These are phyloP conservation scores for Protosalanx chinensis DNA, from an alignment of 2,797 vertebrate genomes.

Conservation along the genomic window DNA sequence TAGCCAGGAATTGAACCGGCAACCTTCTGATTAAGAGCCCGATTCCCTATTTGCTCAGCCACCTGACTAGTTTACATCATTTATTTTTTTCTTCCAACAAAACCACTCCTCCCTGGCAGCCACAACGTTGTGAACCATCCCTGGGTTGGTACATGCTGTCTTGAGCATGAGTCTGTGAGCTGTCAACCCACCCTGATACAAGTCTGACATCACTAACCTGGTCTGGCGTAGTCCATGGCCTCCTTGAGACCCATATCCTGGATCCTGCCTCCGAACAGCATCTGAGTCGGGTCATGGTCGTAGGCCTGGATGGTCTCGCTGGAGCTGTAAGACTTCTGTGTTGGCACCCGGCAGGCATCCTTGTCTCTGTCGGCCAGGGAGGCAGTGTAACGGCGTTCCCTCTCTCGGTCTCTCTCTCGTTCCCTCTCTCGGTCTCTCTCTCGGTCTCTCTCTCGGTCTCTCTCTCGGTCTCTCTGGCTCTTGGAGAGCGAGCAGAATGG, in stretches of 20 bases:
- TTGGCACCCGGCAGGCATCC: conserved; percentile 87
- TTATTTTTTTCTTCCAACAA: too few relatives aligned
- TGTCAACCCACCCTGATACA: too few relatives aligned
- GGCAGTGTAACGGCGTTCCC: conserved; percentile 66
- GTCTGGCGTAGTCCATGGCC: conserved; percentile 83
- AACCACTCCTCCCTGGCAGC: too few relatives aligned
- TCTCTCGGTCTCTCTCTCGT: conserved; percentile 43
- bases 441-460: conserved; percentile 54
- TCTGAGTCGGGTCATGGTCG: conserved; percentile 90
- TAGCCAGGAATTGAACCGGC: too few relatives aligned
- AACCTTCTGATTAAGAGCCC: too few relatives aligned
- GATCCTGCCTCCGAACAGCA: conserved; percentile 91
- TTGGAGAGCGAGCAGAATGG: conserved; percentile 98
- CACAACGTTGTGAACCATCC: too few relatives aligned
- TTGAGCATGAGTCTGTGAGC: too few relatives aligned
- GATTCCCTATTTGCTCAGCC: too few relatives aligned
- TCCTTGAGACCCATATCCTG: conserved; percentile 94
- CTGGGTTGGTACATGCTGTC: too few relatives aligned
- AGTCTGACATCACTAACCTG: conserved; percentile 75
- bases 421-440: conserved; percentile 56
- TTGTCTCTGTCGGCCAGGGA: conserved; percentile 80
- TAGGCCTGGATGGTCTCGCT: conserved; percentile 95
- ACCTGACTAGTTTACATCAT: too few relatives aligned
- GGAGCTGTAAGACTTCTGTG: conserved; percentile 96
- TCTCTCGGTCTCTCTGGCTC: conserved; percentile 87